Percentiles rank a stretch among this genome's conserved stretches.
phyloP scores from a whole-genome alignment of 2,888 invertebrate species.

The Chironomus tentans region DNA sequence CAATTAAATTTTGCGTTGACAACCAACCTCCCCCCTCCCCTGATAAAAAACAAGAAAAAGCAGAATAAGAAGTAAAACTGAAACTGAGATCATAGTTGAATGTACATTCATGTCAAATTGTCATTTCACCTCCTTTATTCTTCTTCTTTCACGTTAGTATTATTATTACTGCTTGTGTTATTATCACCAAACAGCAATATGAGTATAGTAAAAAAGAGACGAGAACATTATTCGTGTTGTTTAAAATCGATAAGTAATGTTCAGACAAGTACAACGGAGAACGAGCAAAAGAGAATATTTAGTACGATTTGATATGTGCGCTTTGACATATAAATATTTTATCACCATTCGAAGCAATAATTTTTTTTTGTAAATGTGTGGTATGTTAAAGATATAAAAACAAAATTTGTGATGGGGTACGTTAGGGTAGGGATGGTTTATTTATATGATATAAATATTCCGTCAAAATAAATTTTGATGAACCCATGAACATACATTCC shows the following conservation, averaged over 20 bases:
- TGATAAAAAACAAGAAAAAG: too few relatives aligned
- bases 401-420: too few relatives aligned
- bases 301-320: not conserved
- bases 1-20: too few relatives aligned
- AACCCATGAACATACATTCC: not conserved
- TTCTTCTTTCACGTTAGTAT: not conserved
- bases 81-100: not conserved
- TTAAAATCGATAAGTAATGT: conserved; percentile 2
- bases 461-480: not conserved
- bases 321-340: conserved; percentile 7
- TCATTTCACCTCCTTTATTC: not conserved
- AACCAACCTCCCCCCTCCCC: too few relatives aligned
- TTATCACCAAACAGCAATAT: not conserved
- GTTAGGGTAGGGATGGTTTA: too few relatives aligned
- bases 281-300: not conserved
- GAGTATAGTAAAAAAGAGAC: not conserved
- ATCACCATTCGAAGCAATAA: not conserved
- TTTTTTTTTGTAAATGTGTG: too few relatives aligned
- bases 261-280: not conserved
- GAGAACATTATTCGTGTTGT: not conserved
- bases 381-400: too few relatives aligned
- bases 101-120: conserved; percentile 3
- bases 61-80: not conserved
- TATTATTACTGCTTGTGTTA: not conserved
- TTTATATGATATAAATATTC: not conserved